These are phyloP conservation scores for Stomatorhinus ivindoensis DNA, from an alignment of 2,113 vertebrate genomes.

Conservation along the genomic window DNA sequence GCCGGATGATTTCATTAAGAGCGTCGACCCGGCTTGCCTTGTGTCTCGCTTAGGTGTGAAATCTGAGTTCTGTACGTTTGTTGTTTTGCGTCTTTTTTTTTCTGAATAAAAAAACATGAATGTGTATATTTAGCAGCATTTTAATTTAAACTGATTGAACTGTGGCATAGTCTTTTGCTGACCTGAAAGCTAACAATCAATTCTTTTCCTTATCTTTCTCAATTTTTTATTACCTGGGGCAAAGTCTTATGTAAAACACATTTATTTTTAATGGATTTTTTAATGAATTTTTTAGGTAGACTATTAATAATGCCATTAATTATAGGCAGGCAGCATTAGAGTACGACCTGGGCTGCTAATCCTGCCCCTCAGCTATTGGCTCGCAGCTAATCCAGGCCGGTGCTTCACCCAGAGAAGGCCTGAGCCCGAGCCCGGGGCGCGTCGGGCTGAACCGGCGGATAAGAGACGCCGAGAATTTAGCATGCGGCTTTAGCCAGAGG, in stretches of 20 bases:
- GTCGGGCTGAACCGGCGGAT: constrained; percentile 56
- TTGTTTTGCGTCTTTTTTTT: constrained; percentile 15
- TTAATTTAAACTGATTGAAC: constrained; percentile 78
- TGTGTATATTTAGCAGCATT: constrained; percentile 42
- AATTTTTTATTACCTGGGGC: constrained; percentile 83
- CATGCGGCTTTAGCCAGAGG: constrained; percentile 66
- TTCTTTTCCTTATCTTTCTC: constrained; percentile 75
- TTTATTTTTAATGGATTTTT: constrained; percentile 99
- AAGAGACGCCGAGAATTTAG: constrained; percentile 53
- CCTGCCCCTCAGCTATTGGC: constrained; percentile 97
- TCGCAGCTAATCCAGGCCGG: constrained; percentile 90
- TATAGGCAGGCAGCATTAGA: constrained; percentile 93
- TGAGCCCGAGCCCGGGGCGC: constrained; percentile 57
- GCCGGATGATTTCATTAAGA: constrained; percentile 16
- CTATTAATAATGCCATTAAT: constrained; percentile 99
- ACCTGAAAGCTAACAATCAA: constrained; percentile 88
- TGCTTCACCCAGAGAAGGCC: constrained; percentile 77
- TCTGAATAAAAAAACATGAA: constrained; percentile 16
- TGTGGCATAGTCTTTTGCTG: constrained; percentile 78
- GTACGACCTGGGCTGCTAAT: constrained; percentile 89
- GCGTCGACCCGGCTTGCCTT: background rate
- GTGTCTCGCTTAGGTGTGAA: constrained; percentile 16
- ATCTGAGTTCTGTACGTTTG: constrained; percentile 15
- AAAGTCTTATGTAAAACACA: constrained; percentile 99
- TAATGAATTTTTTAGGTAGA: constrained; percentile 99